Conservation (phyloP, 2,113 vertebrate genomes). For the Malurus melanocephalus region DNA sequence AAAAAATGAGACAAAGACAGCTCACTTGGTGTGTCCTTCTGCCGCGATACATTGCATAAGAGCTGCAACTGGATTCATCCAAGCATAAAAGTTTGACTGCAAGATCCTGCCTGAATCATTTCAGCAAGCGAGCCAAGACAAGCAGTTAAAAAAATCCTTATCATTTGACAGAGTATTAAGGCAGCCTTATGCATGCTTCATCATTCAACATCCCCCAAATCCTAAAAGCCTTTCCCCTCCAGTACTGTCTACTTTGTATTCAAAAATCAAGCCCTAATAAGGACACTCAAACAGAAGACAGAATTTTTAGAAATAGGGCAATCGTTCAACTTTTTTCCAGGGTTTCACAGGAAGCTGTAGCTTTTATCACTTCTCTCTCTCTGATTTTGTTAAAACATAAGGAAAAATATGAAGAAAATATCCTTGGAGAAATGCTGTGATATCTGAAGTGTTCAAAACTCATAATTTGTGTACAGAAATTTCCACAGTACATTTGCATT, state of each 20-base stretch:
- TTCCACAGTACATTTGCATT: not conserved
- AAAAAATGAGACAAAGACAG: not conserved
- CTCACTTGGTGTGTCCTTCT: not conserved
- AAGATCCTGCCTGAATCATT: conserved; percentile 28
- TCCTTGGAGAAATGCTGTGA: not conserved
- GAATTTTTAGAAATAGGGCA: not conserved
- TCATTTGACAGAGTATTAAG: not conserved
- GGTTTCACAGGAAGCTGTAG: not conserved
- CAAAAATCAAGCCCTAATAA: not conserved
- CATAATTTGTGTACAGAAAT: not conserved
- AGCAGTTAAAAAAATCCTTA: conserved; percentile 3
- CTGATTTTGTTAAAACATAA: not conserved
- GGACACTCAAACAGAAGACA: not conserved
- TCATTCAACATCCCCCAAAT: not conserved
- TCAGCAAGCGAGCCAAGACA: conserved; percentile 20
- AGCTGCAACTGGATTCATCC: not conserved
- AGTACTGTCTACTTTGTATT: not conserved
- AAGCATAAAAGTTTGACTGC: not conserved
- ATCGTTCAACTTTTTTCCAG: not conserved
- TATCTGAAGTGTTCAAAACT: not conserved
- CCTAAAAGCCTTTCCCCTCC: not conserved
- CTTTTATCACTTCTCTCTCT: not conserved
- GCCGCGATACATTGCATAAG: not conserved
- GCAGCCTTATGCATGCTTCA: not conserved
- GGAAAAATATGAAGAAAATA: not conserved